Percentiles rank a stretch among this genome's conserved stretches.
Conservation (phyloP, 2,113 vertebrate genomes). For the Hypanus sabinus region DNA sequence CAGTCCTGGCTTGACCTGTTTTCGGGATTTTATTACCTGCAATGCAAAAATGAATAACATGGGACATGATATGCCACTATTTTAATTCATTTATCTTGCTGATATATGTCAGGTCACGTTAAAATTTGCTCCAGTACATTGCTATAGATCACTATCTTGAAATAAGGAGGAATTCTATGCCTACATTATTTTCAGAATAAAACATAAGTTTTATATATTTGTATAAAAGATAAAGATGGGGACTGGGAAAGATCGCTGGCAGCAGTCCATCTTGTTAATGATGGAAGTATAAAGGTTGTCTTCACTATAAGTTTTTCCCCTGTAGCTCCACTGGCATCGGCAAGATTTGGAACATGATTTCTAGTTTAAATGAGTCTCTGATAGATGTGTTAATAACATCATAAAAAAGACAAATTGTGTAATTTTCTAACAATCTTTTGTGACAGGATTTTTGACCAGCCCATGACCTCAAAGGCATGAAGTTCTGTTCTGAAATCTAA, state of each 20-base stretch:
- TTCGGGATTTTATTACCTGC: neutral
- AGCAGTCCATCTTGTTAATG: conserved; percentile 25
- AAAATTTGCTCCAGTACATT: neutral
- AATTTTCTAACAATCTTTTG: conserved; percentile 21
- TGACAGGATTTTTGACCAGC: conserved; percentile 18
- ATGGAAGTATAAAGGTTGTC: neutral
- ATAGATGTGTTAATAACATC: conserved; percentile 19
- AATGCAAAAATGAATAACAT: neutral
- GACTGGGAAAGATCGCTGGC: neutral
- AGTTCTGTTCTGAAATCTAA: neutral
- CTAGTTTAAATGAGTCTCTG: conserved; percentile 29
- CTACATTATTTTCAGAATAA: neutral
- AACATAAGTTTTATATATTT: neutral
- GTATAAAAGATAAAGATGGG: neutral
- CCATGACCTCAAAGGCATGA: conserved; percentile 19
- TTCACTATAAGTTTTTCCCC: conserved; percentile 18
- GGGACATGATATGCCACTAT: neutral
- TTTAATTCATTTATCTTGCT: neutral
- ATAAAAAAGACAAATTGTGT: conserved; percentile 22
- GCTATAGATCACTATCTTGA: neutral
- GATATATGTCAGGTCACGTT: neutral
- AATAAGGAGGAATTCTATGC: neutral
- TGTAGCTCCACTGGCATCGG: neutral
- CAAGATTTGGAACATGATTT: conserved; percentile 13
- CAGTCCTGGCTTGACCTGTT: neutral